Evolutionary conservation across 2,888 invertebrate genomes (phyloP), one percentile per base, ranked within the genome.

Genomic region (Eupithecia exiguata): DNA sequence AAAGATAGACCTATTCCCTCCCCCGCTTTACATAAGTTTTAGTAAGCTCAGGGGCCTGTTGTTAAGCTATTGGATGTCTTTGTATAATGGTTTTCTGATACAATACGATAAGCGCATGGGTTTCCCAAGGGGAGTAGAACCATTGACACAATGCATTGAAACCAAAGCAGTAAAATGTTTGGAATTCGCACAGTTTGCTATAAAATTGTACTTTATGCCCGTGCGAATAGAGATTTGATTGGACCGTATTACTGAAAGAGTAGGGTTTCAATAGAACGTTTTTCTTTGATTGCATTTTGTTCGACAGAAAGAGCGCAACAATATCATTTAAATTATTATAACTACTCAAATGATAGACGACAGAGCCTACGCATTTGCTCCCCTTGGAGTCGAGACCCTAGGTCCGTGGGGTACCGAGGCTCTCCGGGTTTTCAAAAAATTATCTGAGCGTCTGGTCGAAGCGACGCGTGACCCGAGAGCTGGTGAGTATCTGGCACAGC

Each of bases 81-180:
- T 10, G 1, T 80, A 82, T 69, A 77, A 68, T 90, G 86, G 91
- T 72, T 68, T 21, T 35, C 43, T 69, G 61, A 72, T 30, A 89
- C 87, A 89, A 87, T 86, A 76, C 82, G 80, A 80, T 82, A 79
- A 80, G 80, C 88, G 88, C 86, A 88, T 89, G 89, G 83, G 82
- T 85, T 87, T 88, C 84, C 84, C 85, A 80, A 80, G 84, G 85
- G 85, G 82, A 72, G 75, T 12, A 67, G 72, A 77, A 78, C 71
- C 78, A 73, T 71, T 75, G 75, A 74, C 75, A 79, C 75, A 76
- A 74, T 74, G 75, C 70, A 76, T 70, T 78, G 75, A 61, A 78
- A 76, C 67, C 62, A 71, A 62, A 74, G 74, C 72, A 68, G 72
- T 75, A 73, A 71, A 71, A 63, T 75, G 25, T n/a, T 62, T 63